A percentile compares a stretch with the other conserved stretches of the same genome.
These are phyloP conservation scores for Cecidostiba fungosa DNA, from an alignment of 2,888 invertebrate genomes.

Conservation along the genomic window DNA sequence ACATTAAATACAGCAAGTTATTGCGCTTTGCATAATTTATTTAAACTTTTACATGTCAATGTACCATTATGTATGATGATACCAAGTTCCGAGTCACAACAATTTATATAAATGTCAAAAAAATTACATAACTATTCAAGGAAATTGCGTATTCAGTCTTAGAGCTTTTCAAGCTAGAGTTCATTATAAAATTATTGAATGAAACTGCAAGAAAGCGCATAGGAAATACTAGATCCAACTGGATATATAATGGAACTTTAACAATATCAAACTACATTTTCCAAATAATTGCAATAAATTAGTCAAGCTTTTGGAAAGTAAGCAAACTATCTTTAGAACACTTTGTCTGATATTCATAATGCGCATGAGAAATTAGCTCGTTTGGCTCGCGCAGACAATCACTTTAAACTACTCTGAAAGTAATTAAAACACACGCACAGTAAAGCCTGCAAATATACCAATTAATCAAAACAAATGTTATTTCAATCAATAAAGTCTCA, in stretches of 20 bases:
- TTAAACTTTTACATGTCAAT: neutral
- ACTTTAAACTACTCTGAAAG: conserved; percentile 21
- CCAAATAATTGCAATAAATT: neutral
- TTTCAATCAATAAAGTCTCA: neutral
- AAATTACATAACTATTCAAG: conserved; percentile 9
- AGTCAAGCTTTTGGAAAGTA: neutral
- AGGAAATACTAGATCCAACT: neutral
- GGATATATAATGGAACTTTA: neutral
- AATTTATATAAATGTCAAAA: conserved; percentile 11
- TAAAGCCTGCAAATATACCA: neutral
- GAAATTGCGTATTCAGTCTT: neutral
- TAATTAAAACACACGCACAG: conserved; percentile 22
- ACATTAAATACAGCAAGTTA: neutral
- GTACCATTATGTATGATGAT: neutral
- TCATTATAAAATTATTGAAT: neutral
- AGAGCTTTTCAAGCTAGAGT: neutral
- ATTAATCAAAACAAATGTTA: conserved; percentile 3
- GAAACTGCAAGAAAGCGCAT: neutral
- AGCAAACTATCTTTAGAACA: neutral
- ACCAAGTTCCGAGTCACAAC: neutral
- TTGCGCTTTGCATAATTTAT: neutral
- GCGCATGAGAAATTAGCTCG: neutral
- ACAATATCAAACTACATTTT: neutral
- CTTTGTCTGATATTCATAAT: neutral
- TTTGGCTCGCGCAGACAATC: neutral